These are phyloP conservation scores for Acropora yongei DNA, from an alignment of 64 coral and sea anemone species.

Conservation along the genomic window DNA sequence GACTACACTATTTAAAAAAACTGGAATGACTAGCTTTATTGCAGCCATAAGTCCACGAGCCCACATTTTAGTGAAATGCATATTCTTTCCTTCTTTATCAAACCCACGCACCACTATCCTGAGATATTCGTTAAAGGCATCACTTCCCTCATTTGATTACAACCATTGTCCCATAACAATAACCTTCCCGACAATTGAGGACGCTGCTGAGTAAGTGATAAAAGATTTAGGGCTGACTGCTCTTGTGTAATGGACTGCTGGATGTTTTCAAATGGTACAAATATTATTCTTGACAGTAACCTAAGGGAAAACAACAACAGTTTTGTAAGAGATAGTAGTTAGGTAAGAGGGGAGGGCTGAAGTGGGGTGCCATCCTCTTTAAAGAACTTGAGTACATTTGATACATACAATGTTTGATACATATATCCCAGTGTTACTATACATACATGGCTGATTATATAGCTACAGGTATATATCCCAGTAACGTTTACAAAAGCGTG, in stretches of 20 bases:
- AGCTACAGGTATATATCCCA: too few relatives aligned
- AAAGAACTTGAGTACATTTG: neutral
- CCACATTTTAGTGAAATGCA: neutral
- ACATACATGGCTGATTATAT: too few relatives aligned
- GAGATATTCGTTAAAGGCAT: neutral
- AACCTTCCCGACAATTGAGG: slow-evolving; percentile 22
- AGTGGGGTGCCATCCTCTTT: neutral
- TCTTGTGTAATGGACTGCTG: slow-evolving; percentile 2
- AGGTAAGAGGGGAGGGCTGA: neutral
- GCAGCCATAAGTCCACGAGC: too few relatives aligned
- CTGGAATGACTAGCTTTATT: too few relatives aligned
- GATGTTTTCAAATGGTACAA: slow-evolving; percentile 15
- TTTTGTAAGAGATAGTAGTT: neutral
- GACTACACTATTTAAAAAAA: too few relatives aligned
- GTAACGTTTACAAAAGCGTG: neutral
- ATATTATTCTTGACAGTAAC: slow-evolving; percentile 15
- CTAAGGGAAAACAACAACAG: neutral
- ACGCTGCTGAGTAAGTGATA: neutral
- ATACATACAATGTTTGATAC: too few relatives aligned
- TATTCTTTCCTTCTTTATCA: neutral
- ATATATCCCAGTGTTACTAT: too few relatives aligned
- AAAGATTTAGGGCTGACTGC: neutral
- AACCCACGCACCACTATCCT: neutral
- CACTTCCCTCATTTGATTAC: slow-evolving; percentile 1
- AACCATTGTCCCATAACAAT: slow-evolving; percentile 11